These are phyloP conservation scores for Eleutherodactylus coqui DNA, from an alignment of 2,797 vertebrate genomes.

Conservation along the genomic window DNA sequence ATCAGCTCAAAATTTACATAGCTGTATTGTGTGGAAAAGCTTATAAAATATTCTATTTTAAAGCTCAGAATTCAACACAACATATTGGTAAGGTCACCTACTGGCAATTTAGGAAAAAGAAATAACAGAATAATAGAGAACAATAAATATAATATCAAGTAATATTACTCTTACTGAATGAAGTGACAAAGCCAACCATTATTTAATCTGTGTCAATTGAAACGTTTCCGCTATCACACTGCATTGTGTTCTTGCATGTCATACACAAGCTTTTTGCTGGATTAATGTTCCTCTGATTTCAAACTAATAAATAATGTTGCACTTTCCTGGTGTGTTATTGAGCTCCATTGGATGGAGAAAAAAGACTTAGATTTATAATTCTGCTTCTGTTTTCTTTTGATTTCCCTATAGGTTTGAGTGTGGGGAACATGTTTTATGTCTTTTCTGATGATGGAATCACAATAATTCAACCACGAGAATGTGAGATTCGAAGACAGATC, in stretches of 20 bases:
- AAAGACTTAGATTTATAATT: background rate
- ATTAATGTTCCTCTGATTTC: constrained; percentile 44
- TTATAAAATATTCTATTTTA: background rate
- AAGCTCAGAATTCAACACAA: background rate
- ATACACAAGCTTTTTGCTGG: background rate
- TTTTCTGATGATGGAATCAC: constrained; percentile 92
- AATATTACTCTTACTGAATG: background rate
- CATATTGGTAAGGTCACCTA: too few species aligned
- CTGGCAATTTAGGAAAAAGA: background rate
- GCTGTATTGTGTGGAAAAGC: background rate
- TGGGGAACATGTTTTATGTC: constrained; percentile 97
- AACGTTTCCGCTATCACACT: background rate
- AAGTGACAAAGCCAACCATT: background rate
- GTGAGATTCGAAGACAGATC: constrained; percentile 91
- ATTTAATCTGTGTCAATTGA: background rate
- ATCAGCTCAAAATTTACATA: too few species aligned
- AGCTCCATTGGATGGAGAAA: constrained; percentile 32
- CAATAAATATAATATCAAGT: background rate
- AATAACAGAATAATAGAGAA: background rate
- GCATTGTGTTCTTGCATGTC: background rate
- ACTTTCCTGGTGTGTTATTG: constrained; percentile 52
- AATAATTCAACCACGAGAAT: constrained; percentile 88
- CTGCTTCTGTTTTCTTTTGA: constrained; percentile 58
- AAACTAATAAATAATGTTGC: constrained; percentile 39
- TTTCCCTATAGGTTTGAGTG: constrained; percentile 84